Evolutionary conservation across 2,797 vertebrate species (phyloP).

Genomic region (Acestrorhynchus altus): DNA sequence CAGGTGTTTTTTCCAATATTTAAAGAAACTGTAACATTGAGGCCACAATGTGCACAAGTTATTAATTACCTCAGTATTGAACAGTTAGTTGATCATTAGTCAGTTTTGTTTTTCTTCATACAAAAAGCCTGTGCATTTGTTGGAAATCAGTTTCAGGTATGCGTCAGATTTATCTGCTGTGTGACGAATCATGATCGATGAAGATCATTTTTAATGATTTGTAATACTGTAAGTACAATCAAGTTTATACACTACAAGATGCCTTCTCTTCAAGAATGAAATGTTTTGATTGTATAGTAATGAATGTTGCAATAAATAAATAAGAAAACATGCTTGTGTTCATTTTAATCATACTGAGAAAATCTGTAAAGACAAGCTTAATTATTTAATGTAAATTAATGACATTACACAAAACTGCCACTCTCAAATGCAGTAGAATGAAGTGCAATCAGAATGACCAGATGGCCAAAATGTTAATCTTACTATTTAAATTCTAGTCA

Average conservation of each 20-base stretch:
- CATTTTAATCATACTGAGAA: background rate
- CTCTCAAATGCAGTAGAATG: no score
- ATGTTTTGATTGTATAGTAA: background rate
- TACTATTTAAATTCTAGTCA: no score
- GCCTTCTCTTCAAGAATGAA: background rate
- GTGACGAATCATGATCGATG: background rate
- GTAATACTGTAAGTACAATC: background rate
- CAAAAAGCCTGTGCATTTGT: background rate
- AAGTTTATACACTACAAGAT: slow-evolving; percentile 12
- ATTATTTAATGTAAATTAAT: no score
- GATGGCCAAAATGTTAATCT: no score
- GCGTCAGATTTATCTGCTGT: background rate
- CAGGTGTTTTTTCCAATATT: background rate
- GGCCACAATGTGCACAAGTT: background rate
- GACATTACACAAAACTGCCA: no score
- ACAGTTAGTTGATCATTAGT: background rate
- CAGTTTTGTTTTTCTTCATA: background rate
- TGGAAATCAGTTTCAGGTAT: background rate
- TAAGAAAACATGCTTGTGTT: background rate
- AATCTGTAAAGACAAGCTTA: no score
- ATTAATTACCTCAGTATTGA: background rate
- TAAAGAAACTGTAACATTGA: no score
- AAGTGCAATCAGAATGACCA: no score
- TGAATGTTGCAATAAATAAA: background rate
- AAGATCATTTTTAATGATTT: background rate